Conservation (phyloP, 2,113 vertebrate genomes). For the Pristiophorus japonicus region DNA sequence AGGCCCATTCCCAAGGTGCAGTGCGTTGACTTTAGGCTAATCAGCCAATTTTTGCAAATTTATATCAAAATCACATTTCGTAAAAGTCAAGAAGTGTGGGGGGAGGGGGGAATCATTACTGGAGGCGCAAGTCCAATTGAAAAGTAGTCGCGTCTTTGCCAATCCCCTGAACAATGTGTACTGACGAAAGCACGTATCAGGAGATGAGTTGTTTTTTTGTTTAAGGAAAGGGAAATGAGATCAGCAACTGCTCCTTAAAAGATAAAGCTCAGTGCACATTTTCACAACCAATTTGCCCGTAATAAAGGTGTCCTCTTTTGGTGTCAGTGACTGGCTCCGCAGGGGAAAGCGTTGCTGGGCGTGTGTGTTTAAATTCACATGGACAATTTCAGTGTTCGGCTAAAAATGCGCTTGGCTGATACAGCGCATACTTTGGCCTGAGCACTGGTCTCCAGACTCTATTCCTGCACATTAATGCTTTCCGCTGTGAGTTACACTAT, state of each 20-base stretch:
- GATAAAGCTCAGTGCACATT: neutral
- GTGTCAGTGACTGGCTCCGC: neutral
- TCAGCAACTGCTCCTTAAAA: neutral
- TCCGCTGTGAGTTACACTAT: constrained; percentile 23
- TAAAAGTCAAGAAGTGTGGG: too few species aligned
- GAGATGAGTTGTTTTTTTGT: neutral
- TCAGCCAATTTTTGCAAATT: neutral
- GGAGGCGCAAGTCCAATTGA: neutral
- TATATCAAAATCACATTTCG: neutral
- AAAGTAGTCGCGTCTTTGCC: neutral
- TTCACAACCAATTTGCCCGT: neutral
- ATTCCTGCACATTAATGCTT: constrained; percentile 25
- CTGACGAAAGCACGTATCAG: neutral
- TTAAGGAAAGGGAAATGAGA: constrained; percentile 19
- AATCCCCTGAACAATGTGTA: neutral
- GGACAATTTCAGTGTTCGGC: neutral
- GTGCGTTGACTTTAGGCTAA: neutral
- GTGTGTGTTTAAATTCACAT: neutral
- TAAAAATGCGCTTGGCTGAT: constrained; percentile 21
- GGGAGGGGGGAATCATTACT: neutral
- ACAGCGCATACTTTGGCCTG: neutral
- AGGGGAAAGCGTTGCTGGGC: neutral
- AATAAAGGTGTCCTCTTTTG: neutral
- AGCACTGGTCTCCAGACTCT: neutral
- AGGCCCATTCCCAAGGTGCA: neutral